These are phyloP conservation scores for Enteromius mattozi DNA, from an alignment of 2,797 vertebrate species.

Conservation along the genomic window DNA sequence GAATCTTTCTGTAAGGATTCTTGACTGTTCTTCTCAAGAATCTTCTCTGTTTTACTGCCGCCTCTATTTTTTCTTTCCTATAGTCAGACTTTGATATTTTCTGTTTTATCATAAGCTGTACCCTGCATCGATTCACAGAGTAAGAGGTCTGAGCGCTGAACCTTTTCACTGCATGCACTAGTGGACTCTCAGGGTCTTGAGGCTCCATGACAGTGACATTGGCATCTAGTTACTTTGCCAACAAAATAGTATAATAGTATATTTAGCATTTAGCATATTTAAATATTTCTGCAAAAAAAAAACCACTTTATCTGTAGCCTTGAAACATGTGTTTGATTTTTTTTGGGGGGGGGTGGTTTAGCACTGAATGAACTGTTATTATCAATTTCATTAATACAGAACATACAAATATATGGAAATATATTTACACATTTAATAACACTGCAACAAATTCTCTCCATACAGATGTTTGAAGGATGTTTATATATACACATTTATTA, in stretches of 20 bases:
- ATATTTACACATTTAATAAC: neutral
- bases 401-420: neutral
- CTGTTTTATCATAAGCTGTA: neutral
- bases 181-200: slow-evolving; percentile 54
- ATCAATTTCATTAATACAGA: neutral
- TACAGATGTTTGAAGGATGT: neutral
- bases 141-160: slow-evolving; percentile 56
- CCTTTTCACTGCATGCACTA: slow-evolving; percentile 79
- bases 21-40: neutral
- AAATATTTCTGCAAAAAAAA: neutral
- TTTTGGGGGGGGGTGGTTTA: neutral
- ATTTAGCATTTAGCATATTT: neutral
- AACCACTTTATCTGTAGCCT: neutral
- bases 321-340: neutral
- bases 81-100: neutral
- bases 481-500: neutral
- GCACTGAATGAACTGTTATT: neutral
- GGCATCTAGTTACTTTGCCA: slow-evolving; percentile 14
- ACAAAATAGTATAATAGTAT: neutral
- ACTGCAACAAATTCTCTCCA: neutral
- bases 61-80: neutral
- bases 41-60: neutral
- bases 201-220: neutral
- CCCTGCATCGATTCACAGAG: neutral
- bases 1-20: neutral